A percentile compares a stretch with the other conserved stretches of the same genome.
Conservation (phyloP, 1,140 invertebrate species). For the Eumeta japonica region DNA sequence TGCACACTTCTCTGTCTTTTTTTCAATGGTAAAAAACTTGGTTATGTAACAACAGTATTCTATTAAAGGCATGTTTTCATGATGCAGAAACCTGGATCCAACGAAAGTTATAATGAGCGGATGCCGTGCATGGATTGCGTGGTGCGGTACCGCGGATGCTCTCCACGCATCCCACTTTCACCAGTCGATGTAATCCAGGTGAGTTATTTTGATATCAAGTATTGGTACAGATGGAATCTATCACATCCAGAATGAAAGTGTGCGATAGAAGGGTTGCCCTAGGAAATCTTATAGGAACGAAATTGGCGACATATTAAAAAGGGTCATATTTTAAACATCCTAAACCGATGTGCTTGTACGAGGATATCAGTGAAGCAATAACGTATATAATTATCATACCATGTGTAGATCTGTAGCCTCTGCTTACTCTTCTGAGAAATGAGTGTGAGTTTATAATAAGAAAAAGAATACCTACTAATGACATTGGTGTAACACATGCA, state of each 20-base stretch:
- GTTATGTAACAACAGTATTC: not conserved
- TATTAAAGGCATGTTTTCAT: not conserved
- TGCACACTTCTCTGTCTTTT: constrained; percentile 36
- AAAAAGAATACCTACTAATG: no score
- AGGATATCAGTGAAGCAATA: no score
- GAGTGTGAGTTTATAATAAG: no score
- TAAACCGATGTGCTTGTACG: no score
- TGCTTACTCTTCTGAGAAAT: no score
- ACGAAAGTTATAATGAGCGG: constrained; percentile 85
- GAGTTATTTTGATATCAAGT: no score
- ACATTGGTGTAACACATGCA: no score
- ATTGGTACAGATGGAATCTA: no score
- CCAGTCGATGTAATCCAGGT: not conserved
- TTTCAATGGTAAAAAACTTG: constrained; percentile 2
- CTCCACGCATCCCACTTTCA: constrained; percentile 13
- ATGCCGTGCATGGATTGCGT: constrained; percentile 64
- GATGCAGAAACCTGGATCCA: constrained; percentile 75
- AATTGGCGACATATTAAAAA: no score
- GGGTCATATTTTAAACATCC: no score
- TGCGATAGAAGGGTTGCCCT: not conserved
- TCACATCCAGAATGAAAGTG: not conserved
- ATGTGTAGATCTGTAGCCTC: no score
- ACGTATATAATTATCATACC: no score
- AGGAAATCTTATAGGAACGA: not conserved
- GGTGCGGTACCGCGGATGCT: constrained; percentile 38